Evolutionary conservation across 2,888 invertebrate genomes (phyloP).

Genomic region (Amphiduros pacificus): DNA sequence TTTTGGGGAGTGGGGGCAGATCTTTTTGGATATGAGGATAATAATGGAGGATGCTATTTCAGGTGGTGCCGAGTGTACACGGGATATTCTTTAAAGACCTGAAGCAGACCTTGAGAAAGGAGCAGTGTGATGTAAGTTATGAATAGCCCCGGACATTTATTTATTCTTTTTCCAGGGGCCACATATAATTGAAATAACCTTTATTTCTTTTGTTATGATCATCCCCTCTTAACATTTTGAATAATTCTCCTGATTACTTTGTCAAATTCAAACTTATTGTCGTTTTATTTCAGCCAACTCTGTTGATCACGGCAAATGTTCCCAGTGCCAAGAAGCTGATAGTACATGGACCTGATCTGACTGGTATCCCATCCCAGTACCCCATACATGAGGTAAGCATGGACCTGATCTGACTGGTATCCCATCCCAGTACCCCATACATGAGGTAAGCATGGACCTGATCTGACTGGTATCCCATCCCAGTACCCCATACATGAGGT

Average conservation of each 20-base stretch:
- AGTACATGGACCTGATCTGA: constrained; percentile 86
- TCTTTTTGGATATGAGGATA: too few relatives aligned
- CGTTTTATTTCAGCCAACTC: constrained; percentile 74
- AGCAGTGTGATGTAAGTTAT: constrained; percentile 86
- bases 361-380: constrained; percentile 95
- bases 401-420: constrained; percentile 86
- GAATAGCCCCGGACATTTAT: background rate
- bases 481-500: constrained; percentile 91
- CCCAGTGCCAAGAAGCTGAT: constrained; percentile 99
- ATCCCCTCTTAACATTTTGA: too few relatives aligned
- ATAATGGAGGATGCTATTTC: too few relatives aligned
- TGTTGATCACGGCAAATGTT: constrained; percentile 96
- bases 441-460: constrained; percentile 80
- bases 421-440: constrained; percentile 97
- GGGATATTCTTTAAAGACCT: constrained; percentile 99
- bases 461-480: constrained; percentile 86
- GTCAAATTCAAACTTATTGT: too few relatives aligned
- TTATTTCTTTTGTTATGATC: too few relatives aligned
- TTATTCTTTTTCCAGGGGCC: background rate
- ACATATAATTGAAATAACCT: too few relatives aligned
- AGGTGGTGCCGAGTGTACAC: constrained; percentile 97
- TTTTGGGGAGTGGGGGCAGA: too few relatives aligned
- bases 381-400: constrained; percentile 89
- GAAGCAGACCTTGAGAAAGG: constrained; percentile 96
- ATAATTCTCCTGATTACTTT: too few relatives aligned